These are phyloP conservation scores for Ictalurus punctatus DNA, from an alignment of 2,113 vertebrate genomes.

Conservation along the genomic window DNA sequence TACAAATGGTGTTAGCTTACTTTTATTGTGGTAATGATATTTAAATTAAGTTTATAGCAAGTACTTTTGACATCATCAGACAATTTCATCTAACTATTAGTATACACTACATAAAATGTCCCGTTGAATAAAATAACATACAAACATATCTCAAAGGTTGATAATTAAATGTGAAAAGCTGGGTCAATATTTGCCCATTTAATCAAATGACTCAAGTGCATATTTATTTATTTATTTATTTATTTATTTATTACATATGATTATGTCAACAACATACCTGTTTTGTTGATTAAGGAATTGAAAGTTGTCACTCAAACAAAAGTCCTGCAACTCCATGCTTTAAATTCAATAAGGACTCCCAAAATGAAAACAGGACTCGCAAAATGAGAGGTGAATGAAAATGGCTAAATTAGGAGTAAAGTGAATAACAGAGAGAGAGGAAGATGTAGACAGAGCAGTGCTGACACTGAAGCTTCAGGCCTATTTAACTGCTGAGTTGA, in stretches of 20 bases:
- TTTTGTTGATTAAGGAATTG: constrained; percentile 54
- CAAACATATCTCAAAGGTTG: background rate
- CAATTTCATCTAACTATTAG: background rate
- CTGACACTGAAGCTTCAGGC: constrained; percentile 35
- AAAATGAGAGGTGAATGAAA: background rate
- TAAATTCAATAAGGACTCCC: background rate
- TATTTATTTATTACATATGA: background rate
- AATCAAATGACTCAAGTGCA: background rate
- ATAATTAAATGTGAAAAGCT: background rate
- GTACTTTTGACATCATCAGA: background rate
- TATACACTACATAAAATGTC: background rate
- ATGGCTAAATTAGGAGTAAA: background rate
- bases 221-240: background rate
- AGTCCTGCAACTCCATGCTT: constrained; percentile 60
- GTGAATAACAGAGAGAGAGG: constrained; percentile 6
- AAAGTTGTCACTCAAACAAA: constrained; percentile 55
- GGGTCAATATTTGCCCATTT: background rate
- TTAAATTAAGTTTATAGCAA: background rate
- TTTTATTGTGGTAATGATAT: background rate
- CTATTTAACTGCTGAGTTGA: constrained; percentile 54
- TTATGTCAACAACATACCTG: constrained; percentile 45
- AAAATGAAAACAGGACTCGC: background rate
- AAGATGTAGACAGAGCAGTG: background rate
- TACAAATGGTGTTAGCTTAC: background rate
- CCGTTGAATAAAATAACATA: background rate